Evolutionary conservation across 2,113 vertebrate genomes (phyloP), one percentile per base, ranked within the genome.

Genomic region (Centropus unirufus): DNA sequence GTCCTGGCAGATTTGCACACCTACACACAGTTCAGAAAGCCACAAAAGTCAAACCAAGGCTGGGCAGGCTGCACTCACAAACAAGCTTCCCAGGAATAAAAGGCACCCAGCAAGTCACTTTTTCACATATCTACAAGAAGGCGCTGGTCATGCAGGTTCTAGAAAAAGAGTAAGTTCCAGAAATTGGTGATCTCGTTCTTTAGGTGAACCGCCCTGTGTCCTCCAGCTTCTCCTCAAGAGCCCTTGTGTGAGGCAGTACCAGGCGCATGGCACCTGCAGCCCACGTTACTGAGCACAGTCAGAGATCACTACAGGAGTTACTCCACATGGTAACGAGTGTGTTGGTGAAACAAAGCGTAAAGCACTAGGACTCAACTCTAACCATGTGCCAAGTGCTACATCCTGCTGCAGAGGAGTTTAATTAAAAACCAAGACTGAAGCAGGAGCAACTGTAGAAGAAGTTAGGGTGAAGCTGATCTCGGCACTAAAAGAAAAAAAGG

Each of bases 1-100:
- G 77, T 58, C 92, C 87, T 26, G 89, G 85, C 75, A 87, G 74
- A 75, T 87, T 39, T 13, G 75, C 85, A 72, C 95, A 93, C 95
- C 90, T 69, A 62, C 87, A 69, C 49, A 29, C 22, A 66, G 96
- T 66, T 97, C 96, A 96, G 90, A 91, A 91, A 96, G 94, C 78
- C 94, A 86, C 86, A 62, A 34, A 70, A 95, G 96, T 83, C 96
- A 92, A 72, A 40, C 1, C 57, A 83, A 93, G 95, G 93, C 90
- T 69, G 57, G 49, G 13, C 30, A 57, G 64, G 21, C 61, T 57
- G 79, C 76, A 83, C 75, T 72, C 44, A 63, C 61, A 70, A 94
- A 80, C 24, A 2, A 12, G 32, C 44, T 68, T 61, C 72, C 68
- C 92, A 63, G 57, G 87, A 83, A 66, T 29, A 40, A 81, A 83